A percentile compares a stretch with the other conserved stretches of the same genome.
Conservation (phyloP, 2,113 vertebrate species). For the Entomyzon cyanotis region DNA sequence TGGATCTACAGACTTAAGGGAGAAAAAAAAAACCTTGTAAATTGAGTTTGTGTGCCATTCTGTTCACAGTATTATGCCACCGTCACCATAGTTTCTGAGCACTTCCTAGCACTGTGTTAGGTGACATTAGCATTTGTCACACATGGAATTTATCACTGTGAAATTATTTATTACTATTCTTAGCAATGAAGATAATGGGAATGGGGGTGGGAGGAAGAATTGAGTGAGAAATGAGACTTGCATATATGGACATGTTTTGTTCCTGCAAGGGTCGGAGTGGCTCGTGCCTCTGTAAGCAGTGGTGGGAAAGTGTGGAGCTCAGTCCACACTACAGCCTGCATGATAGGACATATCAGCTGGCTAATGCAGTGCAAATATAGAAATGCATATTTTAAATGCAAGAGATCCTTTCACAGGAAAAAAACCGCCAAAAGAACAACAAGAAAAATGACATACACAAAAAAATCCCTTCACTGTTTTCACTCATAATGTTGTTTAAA, state of each 20-base stretch:
- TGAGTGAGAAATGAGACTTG: slow-evolving; percentile 23
- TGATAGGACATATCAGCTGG: neutral
- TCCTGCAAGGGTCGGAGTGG: neutral
- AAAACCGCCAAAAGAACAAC: neutral
- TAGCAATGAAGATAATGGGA: slow-evolving; percentile 43
- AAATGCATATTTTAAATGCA: neutral
- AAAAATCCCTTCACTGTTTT: neutral
- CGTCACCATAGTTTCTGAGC: slow-evolving; percentile 50
- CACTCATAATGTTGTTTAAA: neutral
- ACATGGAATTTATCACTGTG: slow-evolving; percentile 49
- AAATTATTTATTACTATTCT: slow-evolving; percentile 67
- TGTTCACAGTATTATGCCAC: slow-evolving; percentile 38
- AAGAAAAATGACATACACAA: neutral
- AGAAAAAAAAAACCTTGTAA: neutral
- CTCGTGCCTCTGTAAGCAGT: neutral
- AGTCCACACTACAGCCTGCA: neutral
- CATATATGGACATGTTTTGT: slow-evolving; percentile 20
- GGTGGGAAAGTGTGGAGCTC: neutral
- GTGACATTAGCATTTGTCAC: slow-evolving; percentile 59
- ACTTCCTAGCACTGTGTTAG: slow-evolving; percentile 29
- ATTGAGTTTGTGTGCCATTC: slow-evolving; percentile 9
- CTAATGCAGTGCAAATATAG: neutral
- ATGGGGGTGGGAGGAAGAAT: neutral
- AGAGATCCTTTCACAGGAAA: neutral
- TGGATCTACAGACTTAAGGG: neutral